Conservation (phyloP, 2,888 invertebrate genomes). For the Malacosoma neustria region DNA sequence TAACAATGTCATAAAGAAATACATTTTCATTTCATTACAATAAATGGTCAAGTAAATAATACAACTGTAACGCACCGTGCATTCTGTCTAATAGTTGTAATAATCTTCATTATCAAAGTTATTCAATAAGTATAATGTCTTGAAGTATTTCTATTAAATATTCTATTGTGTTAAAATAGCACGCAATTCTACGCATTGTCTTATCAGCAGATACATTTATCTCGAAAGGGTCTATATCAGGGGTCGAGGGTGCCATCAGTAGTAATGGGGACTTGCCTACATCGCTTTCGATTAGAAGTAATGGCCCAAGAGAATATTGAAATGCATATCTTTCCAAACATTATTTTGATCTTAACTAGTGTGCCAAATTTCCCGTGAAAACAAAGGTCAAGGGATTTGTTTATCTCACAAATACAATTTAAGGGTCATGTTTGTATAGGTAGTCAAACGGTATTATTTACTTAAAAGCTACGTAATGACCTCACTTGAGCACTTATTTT, state of each 20-base stretch:
- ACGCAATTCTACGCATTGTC: too few species aligned
- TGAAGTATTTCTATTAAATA: too few species aligned
- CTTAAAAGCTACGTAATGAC: not conserved
- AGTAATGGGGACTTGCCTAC: conserved; percentile 56
- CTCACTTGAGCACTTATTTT: too few species aligned
- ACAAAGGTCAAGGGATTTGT: conserved; percentile 3
- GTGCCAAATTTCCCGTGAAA: conserved; percentile 11
- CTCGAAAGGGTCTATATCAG: conserved; percentile 32
- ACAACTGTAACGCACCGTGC: too few species aligned
- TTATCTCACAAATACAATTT: not conserved
- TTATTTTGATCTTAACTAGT: conserved; percentile 13
- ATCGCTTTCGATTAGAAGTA: conserved; percentile 57
- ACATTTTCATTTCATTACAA: too few species aligned
- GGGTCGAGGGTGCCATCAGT: conserved; percentile 40
- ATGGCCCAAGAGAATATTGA: conserved; percentile 50
- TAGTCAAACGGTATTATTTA: not conserved
- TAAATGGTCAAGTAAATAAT: too few species aligned
- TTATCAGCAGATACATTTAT: conserved; percentile 44
- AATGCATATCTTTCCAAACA: conserved; percentile 20
- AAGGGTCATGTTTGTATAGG: not conserved
- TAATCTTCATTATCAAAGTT: too few species aligned
- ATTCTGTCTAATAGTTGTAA: too few species aligned
- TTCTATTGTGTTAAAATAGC: too few species aligned
- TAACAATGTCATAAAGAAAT: too few species aligned
- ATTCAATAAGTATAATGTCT: too few species aligned